Percentiles rank a stretch among this genome's conserved stretches.
These are phyloP conservation scores for Ptychoptera albimana DNA, from an alignment of 2,888 invertebrate genomes.

Conservation along the genomic window DNA sequence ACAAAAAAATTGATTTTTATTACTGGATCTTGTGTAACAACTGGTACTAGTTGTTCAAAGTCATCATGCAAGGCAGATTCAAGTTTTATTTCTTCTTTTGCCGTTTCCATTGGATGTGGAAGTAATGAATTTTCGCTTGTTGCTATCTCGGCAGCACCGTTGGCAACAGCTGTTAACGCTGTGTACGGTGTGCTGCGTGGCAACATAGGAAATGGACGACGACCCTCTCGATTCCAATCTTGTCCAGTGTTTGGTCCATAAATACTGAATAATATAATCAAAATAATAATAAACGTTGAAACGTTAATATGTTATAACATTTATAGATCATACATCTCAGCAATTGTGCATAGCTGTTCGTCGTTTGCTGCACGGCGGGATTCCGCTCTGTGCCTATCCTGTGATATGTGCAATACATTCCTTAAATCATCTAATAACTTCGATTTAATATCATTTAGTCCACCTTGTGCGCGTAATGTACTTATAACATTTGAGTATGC, in stretches of 20 bases:
- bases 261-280: constrained; percentile 29
- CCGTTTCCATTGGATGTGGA: constrained; percentile 33
- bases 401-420: constrained; percentile 66
- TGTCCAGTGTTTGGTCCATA: constrained; percentile 48
- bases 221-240: constrained; percentile 80
- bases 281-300: not conserved
- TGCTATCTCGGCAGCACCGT: constrained; percentile 53
- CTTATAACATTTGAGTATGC: constrained; percentile 81
- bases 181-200: constrained; percentile 75
- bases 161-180: constrained; percentile 67
- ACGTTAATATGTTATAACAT: not conserved
- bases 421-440: constrained; percentile 71
- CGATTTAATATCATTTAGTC: constrained; percentile 67
- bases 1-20: constrained; percentile 10
- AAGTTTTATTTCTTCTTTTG: constrained; percentile 15
- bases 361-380: constrained; percentile 83
- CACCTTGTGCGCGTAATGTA: constrained; percentile 84
- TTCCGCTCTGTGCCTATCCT: constrained; percentile 84
- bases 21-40: constrained; percentile 28
- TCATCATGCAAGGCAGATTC: constrained; percentile 11
- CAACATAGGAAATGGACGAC: constrained; percentile 65
- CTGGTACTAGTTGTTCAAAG: constrained; percentile 9
- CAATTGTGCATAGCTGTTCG: constrained; percentile 75
- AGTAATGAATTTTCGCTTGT: constrained; percentile 45
- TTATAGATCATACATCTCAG: constrained; percentile 56